Evolutionary conservation across 2,113 vertebrate species (phyloP), one percentile per base, ranked within the genome.

Genomic region (Casuarius casuarius): DNA sequence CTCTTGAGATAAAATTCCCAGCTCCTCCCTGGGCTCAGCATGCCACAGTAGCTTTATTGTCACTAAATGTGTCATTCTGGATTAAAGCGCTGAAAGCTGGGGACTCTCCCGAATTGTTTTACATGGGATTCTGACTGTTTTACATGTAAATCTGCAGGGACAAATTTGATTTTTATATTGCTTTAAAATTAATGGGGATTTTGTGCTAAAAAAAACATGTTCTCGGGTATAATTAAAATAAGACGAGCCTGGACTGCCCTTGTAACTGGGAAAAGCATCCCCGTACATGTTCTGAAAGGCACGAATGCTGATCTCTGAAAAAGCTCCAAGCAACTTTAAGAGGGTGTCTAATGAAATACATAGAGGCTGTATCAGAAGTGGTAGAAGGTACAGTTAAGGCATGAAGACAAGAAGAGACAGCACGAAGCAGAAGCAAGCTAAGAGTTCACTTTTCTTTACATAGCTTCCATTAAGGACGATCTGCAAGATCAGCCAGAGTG

Each of bases 1-100:
- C 59, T 42, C 0, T 21, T 23, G 0, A 21, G 51, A 22, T 5
- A 17, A 62, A 49, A 46, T 35, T 44, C 51, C 63, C 12, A 2
- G 2, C 17, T 29, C 6, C 29, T 84, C 54, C 38, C 18, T 0
- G 2, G 17, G n/a, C 40, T 73, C 72, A 42, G 26, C 1, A 3
- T 22, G 35, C 56, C 33, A 31, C 0, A 46, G 62, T 42, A 54
- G 72, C 31, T 70, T 31, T 46, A 46, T 21, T n/a, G 22, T 61
- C 29, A 15, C 58, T 42, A 4, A 48, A 44, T 14, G 5, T 15
- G 29, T n/a, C 38, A 65, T 63, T 82, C 56, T 26, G 21, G 28
- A 40, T 46, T 46, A 46, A 46, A 46, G 44, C 16, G 44, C 15
- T 46, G 44, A 16, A 46, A 46, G 15, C 44, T 16, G 5, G 44